Percentiles rank a stretch among this genome's conserved stretches.
phyloP scores from a whole-genome alignment of 1,140 invertebrate genomes.

The Venturia canescens region DNA sequence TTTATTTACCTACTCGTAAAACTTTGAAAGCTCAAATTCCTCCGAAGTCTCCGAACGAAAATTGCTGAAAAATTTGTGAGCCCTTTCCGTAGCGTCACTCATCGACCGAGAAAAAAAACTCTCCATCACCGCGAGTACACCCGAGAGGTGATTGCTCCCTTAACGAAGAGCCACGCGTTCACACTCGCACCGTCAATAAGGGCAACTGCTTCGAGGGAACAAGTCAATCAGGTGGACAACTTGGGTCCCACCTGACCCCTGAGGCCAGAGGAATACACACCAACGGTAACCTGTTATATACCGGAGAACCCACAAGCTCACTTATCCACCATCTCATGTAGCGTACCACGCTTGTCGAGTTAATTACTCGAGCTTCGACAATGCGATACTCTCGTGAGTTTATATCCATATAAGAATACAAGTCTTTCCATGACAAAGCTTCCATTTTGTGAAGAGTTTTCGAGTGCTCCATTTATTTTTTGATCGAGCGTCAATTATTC shows the following conservation, averaged over 20 bases:
- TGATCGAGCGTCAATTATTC: too few relatives aligned
- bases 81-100: neutral
- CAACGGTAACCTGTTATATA: conserved; percentile 1
- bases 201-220: conserved; percentile 39
- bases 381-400: neutral
- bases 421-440: too few relatives aligned
- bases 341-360: neutral
- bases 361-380: conserved; percentile 23
- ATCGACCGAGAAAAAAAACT: neutral
- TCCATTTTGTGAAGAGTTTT: too few relatives aligned
- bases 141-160: neutral
- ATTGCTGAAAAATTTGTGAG: too few relatives aligned
- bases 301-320: neutral
- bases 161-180: neutral
- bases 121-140: too few relatives aligned
- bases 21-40: too few relatives aligned
- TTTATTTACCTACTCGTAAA: too few relatives aligned
- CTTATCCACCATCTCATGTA: neutral
- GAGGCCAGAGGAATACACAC: neutral
- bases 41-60: too few relatives aligned
- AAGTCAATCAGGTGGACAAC: conserved; percentile 36
- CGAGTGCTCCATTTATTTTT: too few relatives aligned
- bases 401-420: neutral
- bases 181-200: conserved; percentile 36
- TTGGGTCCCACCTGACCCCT: conserved; percentile 15